phyloP scores from a whole-genome alignment of 2,888 invertebrate species.

The Erannis defoliaria region DNA sequence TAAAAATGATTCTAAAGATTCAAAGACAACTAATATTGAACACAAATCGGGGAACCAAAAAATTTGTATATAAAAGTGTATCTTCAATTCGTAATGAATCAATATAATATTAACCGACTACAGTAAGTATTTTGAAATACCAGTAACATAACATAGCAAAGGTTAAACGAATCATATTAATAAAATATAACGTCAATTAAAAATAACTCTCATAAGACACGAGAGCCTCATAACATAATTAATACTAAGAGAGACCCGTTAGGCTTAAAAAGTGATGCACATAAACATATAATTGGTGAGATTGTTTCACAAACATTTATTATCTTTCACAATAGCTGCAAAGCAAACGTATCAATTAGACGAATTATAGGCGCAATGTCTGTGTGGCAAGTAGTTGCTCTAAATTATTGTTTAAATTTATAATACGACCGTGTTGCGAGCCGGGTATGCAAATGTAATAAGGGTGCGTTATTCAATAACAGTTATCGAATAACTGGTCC shows the following conservation, averaged over 20 bases:
- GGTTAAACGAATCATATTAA: slow-evolving; percentile 18
- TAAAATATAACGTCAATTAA: slow-evolving; percentile 25
- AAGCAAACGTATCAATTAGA: slow-evolving; percentile 60
- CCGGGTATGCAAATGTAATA: slow-evolving; percentile 63
- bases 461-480: slow-evolving; percentile 57
- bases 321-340: slow-evolving; percentile 60
- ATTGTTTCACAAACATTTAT: slow-evolving; percentile 55
- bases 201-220: slow-evolving; percentile 20
- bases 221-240: slow-evolving; percentile 48
- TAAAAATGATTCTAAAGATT: slow-evolving; percentile 14
- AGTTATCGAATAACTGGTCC: slow-evolving; percentile 55
- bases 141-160: background rate
- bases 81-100: background rate
- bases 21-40: slow-evolving; percentile 7
- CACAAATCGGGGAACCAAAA: background rate
- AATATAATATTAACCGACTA: background rate
- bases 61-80: background rate
- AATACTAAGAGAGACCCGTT: slow-evolving; percentile 46
- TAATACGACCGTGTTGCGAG: slow-evolving; percentile 49
- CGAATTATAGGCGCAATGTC: slow-evolving; percentile 55
- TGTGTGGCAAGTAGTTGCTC: slow-evolving; percentile 47
- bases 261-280: slow-evolving; percentile 41
- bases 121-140: background rate
- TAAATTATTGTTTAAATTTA: slow-evolving; percentile 56
- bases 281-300: slow-evolving; percentile 46